A percentile compares a stretch with the other conserved stretches of the same genome.
Evolutionary conservation across 2,888 invertebrate genomes (phyloP).

Genomic region (Proisotoma minuta): DNA sequence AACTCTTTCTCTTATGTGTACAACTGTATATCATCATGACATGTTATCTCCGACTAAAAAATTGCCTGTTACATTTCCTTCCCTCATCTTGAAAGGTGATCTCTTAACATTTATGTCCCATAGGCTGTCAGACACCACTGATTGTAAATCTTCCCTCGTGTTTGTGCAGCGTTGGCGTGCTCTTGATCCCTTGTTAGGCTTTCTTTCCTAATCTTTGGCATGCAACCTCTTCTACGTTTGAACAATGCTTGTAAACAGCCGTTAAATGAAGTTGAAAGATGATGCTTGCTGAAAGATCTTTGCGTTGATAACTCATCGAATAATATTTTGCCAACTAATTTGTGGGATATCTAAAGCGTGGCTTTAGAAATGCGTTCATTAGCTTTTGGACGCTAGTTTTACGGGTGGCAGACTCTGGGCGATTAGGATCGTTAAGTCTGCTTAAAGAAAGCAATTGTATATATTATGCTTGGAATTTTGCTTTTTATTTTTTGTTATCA

Average conservation of each 20-base stretch:
- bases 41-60: constrained; percentile 15
- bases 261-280: constrained; percentile 13
- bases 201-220: background rate
- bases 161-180: no score
- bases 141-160: constrained; percentile 7
- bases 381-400: no score
- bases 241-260: no score
- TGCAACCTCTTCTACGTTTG: background rate
- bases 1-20: no score
- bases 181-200: constrained; percentile 1
- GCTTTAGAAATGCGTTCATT: no score
- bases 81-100: constrained; percentile 17
- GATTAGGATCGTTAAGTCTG: no score
- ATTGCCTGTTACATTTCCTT: constrained; percentile 2
- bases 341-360: background rate
- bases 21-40: no score
- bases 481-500: no score
- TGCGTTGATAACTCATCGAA: constrained; percentile 8
- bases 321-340: constrained; percentile 16
- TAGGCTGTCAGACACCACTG: constrained; percentile 7
- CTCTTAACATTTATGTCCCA: constrained; percentile 15
- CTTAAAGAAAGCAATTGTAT: no score
- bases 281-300: background rate
- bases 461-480: no score
- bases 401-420: no score